Evolutionary conservation across 2,113 vertebrate genomes (phyloP).

Genomic region (Macrotus californicus): DNA sequence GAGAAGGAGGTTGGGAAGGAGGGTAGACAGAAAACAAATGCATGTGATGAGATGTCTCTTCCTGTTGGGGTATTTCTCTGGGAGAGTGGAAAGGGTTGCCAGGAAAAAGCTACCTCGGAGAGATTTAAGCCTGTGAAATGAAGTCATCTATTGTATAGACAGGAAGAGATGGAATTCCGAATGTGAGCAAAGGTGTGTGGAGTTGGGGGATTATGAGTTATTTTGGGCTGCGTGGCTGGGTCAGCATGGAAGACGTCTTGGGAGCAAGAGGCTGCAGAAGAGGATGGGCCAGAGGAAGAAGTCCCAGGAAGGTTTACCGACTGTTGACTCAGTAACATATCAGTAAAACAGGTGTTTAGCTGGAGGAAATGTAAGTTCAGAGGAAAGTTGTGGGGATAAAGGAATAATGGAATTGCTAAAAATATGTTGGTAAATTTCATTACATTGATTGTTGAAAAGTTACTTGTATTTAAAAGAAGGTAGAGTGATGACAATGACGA

Average conservation of each 20-base stretch:
- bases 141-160: not conserved
- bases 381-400: not conserved
- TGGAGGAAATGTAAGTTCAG: not conserved
- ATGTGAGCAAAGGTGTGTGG: not conserved
- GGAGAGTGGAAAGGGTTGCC: not conserved
- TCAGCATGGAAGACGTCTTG: not conserved
- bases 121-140: not conserved
- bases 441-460: not conserved
- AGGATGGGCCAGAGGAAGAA: not conserved
- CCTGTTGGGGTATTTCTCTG: not conserved
- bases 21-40: no score
- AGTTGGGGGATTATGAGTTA: not conserved
- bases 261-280: not conserved
- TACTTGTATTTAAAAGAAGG: not conserved
- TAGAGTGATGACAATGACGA: not conserved
- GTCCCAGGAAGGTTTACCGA: not conserved
- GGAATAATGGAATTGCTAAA: not conserved
- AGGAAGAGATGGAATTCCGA: not conserved
- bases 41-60: not conserved
- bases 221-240: not conserved
- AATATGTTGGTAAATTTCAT: not conserved
- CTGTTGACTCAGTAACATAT: not conserved
- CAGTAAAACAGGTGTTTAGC: not conserved
- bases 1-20: not conserved
- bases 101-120: not conserved